Evolutionary conservation across 30 jellyfish, hydroid and myxozoan species (phyloP), one percentile per base, ranked within the genome.

Genomic region (Cassiopea andromeda): DNA sequence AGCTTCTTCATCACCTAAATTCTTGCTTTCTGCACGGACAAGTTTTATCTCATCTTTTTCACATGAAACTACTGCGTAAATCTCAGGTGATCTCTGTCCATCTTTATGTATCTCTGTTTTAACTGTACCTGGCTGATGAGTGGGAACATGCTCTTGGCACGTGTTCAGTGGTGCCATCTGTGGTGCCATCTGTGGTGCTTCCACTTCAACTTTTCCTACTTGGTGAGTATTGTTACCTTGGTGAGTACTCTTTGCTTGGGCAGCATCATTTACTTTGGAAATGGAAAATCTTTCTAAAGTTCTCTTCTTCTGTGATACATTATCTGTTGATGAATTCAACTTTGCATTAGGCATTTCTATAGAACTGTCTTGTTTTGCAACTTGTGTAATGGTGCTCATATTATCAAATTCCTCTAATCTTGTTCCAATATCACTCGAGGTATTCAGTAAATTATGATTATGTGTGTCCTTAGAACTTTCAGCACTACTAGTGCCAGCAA

Each of bases 11-110:
- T 72, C 50, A 17, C 54, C 2, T 27, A 10, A 10, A 54, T 5
- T 38, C 54, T 12, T 77, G 86, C 86, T 81, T 68, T 81, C 90
- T 4, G 90, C 90, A 12, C 82, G 73, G 6, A 81, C 74, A 15
- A 81, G 80, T 43, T 67, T 61, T 7, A 81, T 49, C 72, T 44
- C 48, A 58, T 81, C 54, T 17, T 47, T 44, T 9, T 81, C 90
- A 67, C 69, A 70, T 13, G 82, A 66, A 45, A 81, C 80, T 15
- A 71, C 46, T 16, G 90, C 90, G 9, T 81, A 69, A 69, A 81
- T 70, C 54, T 81, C 90, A 10, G 90, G 90, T 1, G 90, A 81
- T 60, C 48, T 81, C 27, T 81, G 70, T 1, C 90, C 90, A 71
- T 46, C 50, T 66, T 19, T 61, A 43, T 81, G 73, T 19, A 81